A percentile compares a stretch with the other conserved stretches of the same genome.
phyloP scores from a whole-genome alignment of 2,888 invertebrate species.

The Encarsia formosa region DNA sequence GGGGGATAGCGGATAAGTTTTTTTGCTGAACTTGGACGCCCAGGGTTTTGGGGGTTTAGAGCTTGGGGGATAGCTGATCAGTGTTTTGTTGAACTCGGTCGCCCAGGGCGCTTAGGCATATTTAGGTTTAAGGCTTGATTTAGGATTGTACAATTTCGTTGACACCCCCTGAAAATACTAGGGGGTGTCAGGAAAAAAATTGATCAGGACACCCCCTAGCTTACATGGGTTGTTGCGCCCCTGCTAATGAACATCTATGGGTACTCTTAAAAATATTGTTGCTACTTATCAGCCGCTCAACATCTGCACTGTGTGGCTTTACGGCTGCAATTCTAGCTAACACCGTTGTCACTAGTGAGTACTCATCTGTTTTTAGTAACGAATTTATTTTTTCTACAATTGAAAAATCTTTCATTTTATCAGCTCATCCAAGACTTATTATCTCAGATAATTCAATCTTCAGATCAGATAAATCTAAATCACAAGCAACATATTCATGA shows the following conservation, averaged over 20 bases:
- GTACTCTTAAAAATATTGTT: neutral
- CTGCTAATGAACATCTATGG: neutral
- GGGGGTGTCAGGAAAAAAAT: too few relatives aligned
- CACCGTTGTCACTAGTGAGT: neutral
- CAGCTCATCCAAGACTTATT: neutral
- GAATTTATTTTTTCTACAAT: neutral
- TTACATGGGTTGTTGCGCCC: too few relatives aligned
- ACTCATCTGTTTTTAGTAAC: neutral
- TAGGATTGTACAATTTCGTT: too few relatives aligned
- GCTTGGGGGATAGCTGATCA: too few relatives aligned
- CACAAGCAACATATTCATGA: neutral
- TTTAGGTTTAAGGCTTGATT: too few relatives aligned
- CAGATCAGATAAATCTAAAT: neutral
- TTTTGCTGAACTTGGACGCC: too few relatives aligned
- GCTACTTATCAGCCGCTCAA: conserved; percentile 1
- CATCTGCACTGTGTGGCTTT: conserved; percentile 4
- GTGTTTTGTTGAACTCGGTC: too few relatives aligned
- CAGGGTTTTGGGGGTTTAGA: too few relatives aligned
- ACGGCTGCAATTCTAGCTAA: conserved; percentile 4
- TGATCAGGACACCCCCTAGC: too few relatives aligned
- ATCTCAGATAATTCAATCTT: neutral
- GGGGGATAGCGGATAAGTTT: too few relatives aligned
- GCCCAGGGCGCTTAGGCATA: too few relatives aligned
- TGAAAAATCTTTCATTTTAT: neutral
- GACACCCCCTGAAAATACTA: too few relatives aligned